phyloP scores from a whole-genome alignment of 2,113 vertebrate species.

The Neodontobutis hainanensis region DNA sequence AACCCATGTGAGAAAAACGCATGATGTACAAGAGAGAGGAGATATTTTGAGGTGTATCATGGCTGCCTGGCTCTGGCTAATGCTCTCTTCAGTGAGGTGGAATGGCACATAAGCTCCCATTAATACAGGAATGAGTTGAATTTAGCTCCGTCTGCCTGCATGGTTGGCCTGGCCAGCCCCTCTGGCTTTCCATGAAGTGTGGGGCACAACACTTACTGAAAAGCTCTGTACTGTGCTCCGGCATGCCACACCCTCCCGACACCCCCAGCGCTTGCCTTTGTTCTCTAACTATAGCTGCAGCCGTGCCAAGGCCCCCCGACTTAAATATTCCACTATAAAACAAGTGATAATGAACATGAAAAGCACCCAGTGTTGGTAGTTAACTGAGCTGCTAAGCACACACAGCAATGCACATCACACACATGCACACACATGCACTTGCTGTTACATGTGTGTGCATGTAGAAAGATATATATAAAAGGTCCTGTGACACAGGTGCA shows the following conservation, averaged over 20 bases:
- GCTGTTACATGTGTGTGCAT: slow-evolving; percentile 43
- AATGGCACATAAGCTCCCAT: slow-evolving; percentile 81
- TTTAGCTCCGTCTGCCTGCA: slow-evolving; percentile 80
- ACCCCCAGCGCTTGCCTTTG: slow-evolving; percentile 72
- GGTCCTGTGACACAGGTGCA: slow-evolving; percentile 42
- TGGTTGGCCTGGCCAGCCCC: slow-evolving; percentile 58
- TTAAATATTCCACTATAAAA: slow-evolving; percentile 83
- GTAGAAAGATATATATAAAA: slow-evolving; percentile 42
- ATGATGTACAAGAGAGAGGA: slow-evolving; percentile 49
- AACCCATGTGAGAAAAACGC: slow-evolving; percentile 29
- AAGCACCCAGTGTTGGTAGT: slow-evolving; percentile 64
- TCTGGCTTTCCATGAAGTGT: slow-evolving; percentile 78
- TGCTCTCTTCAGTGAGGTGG: slow-evolving; percentile 75
- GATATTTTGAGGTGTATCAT: slow-evolving; percentile 80
- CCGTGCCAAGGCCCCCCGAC: slow-evolving; percentile 74
- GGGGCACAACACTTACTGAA: slow-evolving; percentile 77
- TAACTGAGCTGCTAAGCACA: slow-evolving; percentile 64
- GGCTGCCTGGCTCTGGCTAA: slow-evolving; percentile 73
- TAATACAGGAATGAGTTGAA: slow-evolving; percentile 86
- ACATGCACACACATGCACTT: slow-evolving; percentile 21
- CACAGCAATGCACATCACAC: slow-evolving; percentile 28
- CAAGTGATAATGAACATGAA: slow-evolving; percentile 77
- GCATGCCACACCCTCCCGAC: slow-evolving; percentile 73
- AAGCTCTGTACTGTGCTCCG: slow-evolving; percentile 68
- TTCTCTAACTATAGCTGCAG: slow-evolving; percentile 82